phyloP scores from a whole-genome alignment of 2,797 vertebrate genomes.

The Fistularia commersonii region DNA sequence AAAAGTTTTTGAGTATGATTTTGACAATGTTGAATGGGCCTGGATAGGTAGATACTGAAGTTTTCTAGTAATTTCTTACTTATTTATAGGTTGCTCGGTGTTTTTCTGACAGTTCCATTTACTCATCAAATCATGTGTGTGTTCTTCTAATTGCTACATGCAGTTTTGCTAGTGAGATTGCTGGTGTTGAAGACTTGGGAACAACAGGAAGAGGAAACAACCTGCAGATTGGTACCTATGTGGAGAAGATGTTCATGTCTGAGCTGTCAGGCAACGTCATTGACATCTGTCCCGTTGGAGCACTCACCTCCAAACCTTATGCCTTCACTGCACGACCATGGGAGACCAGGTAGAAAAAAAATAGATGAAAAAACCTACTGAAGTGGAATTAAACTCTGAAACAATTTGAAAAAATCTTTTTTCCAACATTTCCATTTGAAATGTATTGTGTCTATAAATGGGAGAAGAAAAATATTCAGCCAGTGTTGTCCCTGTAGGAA shows the following conservation, averaged over 20 bases:
- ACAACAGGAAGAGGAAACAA: constrained; percentile 95
- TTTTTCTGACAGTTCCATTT: too few species aligned
- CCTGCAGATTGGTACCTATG: constrained; percentile 94
- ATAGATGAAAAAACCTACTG: background rate
- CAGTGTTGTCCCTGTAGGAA: constrained; percentile 75
- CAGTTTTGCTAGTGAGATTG: constrained; percentile 96
- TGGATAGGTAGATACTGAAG: too few species aligned
- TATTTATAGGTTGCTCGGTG: too few species aligned
- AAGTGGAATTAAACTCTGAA: too few species aligned
- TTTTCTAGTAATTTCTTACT: too few species aligned
- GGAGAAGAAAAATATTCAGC: background rate
- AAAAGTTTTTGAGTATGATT: too few species aligned
- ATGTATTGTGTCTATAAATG: background rate
- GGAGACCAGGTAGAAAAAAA: constrained; percentile 86
- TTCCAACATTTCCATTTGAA: background rate
- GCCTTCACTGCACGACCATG: constrained; percentile 95
- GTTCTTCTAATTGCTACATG: too few species aligned
- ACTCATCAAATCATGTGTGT: too few species aligned
- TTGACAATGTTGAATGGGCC: too few species aligned
- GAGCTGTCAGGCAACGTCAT: constrained; percentile 96
- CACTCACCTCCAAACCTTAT: constrained; percentile 96
- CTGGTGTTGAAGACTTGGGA: constrained; percentile 95
- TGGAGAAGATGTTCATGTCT: constrained; percentile 99
- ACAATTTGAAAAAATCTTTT: too few species aligned
- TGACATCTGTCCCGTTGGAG: constrained; percentile 95